Percentiles rank a stretch among this genome's conserved stretches.
These are phyloP conservation scores for Falco novaeseelandiae DNA, from an alignment of 2,797 vertebrate genomes.

Conservation along the genomic window DNA sequence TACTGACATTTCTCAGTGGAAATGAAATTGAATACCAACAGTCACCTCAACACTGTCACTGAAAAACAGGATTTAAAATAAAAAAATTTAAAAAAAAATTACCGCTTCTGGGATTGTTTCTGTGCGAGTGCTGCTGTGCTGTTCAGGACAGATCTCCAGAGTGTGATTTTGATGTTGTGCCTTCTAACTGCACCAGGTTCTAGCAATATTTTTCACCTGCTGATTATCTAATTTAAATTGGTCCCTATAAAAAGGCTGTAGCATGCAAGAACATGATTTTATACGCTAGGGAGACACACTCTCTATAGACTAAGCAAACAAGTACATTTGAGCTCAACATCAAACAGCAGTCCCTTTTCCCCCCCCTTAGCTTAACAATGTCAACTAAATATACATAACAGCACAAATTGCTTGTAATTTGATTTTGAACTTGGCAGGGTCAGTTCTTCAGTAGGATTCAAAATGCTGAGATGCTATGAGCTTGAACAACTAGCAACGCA, in stretches of 20 bases:
- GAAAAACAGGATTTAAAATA: not conserved
- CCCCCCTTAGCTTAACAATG: not conserved
- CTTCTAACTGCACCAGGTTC: not conserved
- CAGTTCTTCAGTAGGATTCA: not conserved
- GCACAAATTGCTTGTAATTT: constrained; percentile 8
- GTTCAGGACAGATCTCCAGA: not conserved
- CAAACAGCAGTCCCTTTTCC: rapidly evolving
- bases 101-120: not conserved
- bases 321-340: not conserved
- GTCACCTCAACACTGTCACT: not conserved
- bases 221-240: not conserved
- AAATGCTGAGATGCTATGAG: not conserved
- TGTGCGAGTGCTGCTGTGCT: not conserved
- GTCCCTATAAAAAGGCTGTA: not conserved
- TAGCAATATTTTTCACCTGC: not conserved
- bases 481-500: constrained; percentile 32
- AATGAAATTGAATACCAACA: not conserved
- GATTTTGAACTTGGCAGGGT: constrained; percentile 8
- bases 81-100: not conserved
- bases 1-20: not conserved
- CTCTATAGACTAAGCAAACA: not conserved
- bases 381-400: not conserved
- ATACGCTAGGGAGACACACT: not conserved
- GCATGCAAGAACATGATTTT: not conserved
- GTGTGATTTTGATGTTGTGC: rapidly evolving